Evolutionary conservation across 2,113 vertebrate species (phyloP), one percentile per base, ranked within the genome.

Genomic region (Pelobates fuscus): DNA sequence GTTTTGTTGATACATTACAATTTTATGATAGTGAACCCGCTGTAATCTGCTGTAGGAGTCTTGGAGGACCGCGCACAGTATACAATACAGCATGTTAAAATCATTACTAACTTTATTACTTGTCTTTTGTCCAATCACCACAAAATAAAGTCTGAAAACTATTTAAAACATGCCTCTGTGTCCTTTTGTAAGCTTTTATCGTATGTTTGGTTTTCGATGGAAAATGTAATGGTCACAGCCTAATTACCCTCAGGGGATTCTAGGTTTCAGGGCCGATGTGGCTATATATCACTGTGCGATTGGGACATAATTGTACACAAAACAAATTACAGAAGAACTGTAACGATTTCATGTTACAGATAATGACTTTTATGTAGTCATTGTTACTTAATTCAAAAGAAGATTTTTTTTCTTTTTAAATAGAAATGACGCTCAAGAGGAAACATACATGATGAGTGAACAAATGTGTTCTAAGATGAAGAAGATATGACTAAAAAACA

Each of bases 111-210:
- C 94, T 93, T 90, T 90, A 88, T 90, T 90, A 91, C 90, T 84
- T 91, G 93, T 96, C 91, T 92, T 90, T 93, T 92, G 91, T 95
- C 91, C 92, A 82, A 90, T 94, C 93, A 93, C 93, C 93, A 84
- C 92, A 87, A 95, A 98, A 96, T 97, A 97, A 98, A 98, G 89
- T 89, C 89, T 92, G 91, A 89, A 87, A 92, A 90, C 78, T 65
- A 77, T 77, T 76, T 71, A 1, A 61, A 75, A 78, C 8, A 17
- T 71, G 63, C 73, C 21, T 27, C 43, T 73, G 29, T 3, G 32
- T 60, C 2, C 17, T 59, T 17, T 37, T 23, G 3, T 21, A 20
- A 52, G 46, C 11, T 52, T n/a, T 18, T 5, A 1, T 52, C 11
- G 46, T 3, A 10, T 52, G 10, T 52, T 10, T 52, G 46, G 18